These are phyloP conservation scores for Stratiomys singularior DNA, from an alignment of 2,888 invertebrate genomes.

Conservation along the genomic window DNA sequence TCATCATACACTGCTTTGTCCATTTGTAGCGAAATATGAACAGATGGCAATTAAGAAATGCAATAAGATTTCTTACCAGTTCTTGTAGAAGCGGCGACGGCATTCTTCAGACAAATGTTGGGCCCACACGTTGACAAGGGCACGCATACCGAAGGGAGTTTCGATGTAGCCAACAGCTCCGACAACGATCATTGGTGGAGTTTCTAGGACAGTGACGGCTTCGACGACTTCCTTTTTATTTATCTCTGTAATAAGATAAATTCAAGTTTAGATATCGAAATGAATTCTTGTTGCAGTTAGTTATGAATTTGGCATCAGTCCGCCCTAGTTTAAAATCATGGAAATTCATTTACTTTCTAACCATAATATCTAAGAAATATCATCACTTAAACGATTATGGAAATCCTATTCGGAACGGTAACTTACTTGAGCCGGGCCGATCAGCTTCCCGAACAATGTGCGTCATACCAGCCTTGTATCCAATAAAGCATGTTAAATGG, in stretches of 20 bases:
- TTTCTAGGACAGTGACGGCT: slow-evolving; percentile 97
- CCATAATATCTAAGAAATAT: slow-evolving; percentile 49
- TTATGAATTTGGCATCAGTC: slow-evolving; percentile 60
- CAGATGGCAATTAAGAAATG: not conserved
- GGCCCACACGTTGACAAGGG: slow-evolving; percentile 96
- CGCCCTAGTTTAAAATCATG: slow-evolving; percentile 67
- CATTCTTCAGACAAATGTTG: slow-evolving; percentile 99
- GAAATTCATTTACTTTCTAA: slow-evolving; percentile 53
- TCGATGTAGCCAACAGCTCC: slow-evolving; percentile 99
- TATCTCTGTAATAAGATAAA: slow-evolving; percentile 77
- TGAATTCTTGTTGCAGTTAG: not conserved
- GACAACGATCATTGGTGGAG: slow-evolving; percentile 97
- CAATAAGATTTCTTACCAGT: slow-evolving; percentile 79
- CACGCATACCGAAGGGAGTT: slow-evolving; percentile 95
- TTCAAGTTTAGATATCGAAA: not conserved
- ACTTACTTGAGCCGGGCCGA: slow-evolving; percentile 98
- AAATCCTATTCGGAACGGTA: not conserved
- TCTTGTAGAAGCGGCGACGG: slow-evolving; percentile 98
- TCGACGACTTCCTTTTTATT: slow-evolving; percentile 99
- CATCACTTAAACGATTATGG: slow-evolving; percentile 49
- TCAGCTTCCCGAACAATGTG: slow-evolving; percentile 99
- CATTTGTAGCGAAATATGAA: too few species aligned
- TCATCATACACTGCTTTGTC: slow-evolving; percentile 59
- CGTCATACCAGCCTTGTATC: slow-evolving; percentile 99
- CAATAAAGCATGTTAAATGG: slow-evolving; percentile 96